phyloP scores from a whole-genome alignment of 2,888 invertebrate genomes.

The Aplocera efformata region DNA sequence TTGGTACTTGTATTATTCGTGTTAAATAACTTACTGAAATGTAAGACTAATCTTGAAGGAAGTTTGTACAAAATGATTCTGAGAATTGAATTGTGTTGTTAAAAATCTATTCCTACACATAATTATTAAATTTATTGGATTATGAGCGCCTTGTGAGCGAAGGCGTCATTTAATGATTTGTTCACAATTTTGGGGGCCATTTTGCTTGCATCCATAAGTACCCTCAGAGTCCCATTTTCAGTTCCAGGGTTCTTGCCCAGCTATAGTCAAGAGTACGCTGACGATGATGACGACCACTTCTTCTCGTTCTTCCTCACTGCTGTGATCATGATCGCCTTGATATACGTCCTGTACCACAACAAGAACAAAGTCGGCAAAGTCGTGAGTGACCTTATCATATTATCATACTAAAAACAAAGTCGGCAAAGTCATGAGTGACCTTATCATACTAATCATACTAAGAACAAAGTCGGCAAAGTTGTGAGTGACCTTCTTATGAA shows the following conservation, averaged over 20 bases:
- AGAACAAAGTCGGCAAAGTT: slow-evolving; percentile 70
- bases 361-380: slow-evolving; percentile 71
- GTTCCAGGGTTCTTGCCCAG: slow-evolving; percentile 53
- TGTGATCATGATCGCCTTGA: slow-evolving; percentile 56
- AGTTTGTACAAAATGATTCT: too few species aligned
- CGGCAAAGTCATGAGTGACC: slow-evolving; percentile 62
- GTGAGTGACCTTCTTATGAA: slow-evolving; percentile 44
- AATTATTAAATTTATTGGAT: too few species aligned
- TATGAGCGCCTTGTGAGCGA: too few species aligned
- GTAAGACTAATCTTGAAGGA: too few species aligned
- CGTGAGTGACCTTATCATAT: slow-evolving; percentile 44
- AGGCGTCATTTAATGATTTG: too few species aligned
- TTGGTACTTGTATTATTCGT: too few species aligned
- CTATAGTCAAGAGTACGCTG: slow-evolving; percentile 48
- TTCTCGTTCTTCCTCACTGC: slow-evolving; percentile 69
- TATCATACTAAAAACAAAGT: slow-evolving; percentile 74
- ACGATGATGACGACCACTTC: slow-evolving; percentile 65
- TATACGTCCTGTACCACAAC: slow-evolving; percentile 70
- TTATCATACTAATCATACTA: slow-evolving; percentile 66
- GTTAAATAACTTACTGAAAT: too few species aligned
- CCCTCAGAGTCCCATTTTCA: too few species aligned
- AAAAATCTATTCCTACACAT: too few species aligned
- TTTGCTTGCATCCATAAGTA: too few species aligned
- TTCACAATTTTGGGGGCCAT: too few species aligned
- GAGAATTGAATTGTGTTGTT: too few species aligned